Evolutionary conservation across 2,113 vertebrate genomes (phyloP).

Genomic region (Nibea coibor): DNA sequence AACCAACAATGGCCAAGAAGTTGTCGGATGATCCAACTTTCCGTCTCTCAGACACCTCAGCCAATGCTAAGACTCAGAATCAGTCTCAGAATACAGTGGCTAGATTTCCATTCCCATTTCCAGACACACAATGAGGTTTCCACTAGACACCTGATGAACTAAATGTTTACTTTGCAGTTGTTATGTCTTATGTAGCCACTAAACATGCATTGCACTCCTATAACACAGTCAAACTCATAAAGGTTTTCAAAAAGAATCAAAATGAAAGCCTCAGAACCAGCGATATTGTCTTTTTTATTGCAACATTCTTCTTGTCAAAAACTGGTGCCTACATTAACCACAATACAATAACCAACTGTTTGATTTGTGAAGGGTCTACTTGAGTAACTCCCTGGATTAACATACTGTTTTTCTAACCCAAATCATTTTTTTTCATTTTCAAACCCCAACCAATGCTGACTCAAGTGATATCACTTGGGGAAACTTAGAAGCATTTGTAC

Average conservation of each 20-base stretch:
- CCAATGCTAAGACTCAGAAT: background rate
- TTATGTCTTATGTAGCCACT: background rate
- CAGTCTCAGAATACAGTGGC: background rate
- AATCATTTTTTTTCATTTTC: background rate
- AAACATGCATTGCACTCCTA: background rate
- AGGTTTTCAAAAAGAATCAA: too few relatives aligned
- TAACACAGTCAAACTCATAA: too few relatives aligned
- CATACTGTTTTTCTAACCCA: background rate
- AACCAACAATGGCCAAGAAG: background rate
- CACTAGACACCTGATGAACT: too few relatives aligned
- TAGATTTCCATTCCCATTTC: background rate
- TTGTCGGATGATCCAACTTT: background rate
- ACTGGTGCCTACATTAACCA: too few relatives aligned
- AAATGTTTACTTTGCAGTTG: background rate
- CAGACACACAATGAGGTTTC: too few relatives aligned
- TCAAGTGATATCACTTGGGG: background rate
- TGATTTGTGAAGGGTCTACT: too few relatives aligned
- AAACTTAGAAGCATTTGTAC: background rate
- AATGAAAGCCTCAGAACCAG: background rate
- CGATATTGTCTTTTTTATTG: background rate
- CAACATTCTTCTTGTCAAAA: background rate
- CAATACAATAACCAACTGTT: too few relatives aligned
- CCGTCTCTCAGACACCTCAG: background rate
- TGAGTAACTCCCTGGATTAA: too few relatives aligned
- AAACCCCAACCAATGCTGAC: background rate